Conservation (phyloP, 2,888 invertebrate genomes). For the Ecdyonurus torrentis region DNA sequence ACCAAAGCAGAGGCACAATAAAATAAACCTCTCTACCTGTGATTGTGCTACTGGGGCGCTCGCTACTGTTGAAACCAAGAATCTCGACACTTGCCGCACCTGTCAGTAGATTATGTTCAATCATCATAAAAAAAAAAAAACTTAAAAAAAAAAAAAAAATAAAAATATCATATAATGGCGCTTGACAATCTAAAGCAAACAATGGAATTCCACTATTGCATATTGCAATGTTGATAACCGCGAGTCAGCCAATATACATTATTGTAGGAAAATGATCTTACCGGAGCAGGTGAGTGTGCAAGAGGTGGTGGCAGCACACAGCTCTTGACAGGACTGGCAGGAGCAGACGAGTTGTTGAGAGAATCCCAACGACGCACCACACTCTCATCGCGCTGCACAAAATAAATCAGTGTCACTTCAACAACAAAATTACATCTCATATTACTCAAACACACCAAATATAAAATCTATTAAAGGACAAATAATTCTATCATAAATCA, state of each 20-base stretch:
- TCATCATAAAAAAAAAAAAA: no score
- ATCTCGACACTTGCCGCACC: background rate
- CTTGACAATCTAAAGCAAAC: no score
- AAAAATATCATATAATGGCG: no score
- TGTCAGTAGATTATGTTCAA: no score
- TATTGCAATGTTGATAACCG: no score
- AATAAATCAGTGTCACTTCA: background rate
- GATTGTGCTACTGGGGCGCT: background rate
- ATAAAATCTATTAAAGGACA: no score
- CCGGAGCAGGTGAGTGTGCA: background rate
- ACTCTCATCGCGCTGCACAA: background rate
- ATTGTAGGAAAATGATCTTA: no score
- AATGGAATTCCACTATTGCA: no score
- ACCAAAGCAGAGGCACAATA: background rate
- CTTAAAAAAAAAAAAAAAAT: no score
- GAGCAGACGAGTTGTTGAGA: background rate
- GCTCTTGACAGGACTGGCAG: constrained; percentile 1
- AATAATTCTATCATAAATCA: no score
- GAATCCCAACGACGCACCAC: background rate
- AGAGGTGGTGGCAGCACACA: background rate
- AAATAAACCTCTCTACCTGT: background rate
- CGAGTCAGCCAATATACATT: no score
- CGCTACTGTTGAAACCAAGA: background rate
- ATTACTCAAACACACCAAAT: no score
- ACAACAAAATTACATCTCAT: background rate